Conservation (phyloP, 2,797 vertebrate genomes). For the Sebastes variabilis region DNA sequence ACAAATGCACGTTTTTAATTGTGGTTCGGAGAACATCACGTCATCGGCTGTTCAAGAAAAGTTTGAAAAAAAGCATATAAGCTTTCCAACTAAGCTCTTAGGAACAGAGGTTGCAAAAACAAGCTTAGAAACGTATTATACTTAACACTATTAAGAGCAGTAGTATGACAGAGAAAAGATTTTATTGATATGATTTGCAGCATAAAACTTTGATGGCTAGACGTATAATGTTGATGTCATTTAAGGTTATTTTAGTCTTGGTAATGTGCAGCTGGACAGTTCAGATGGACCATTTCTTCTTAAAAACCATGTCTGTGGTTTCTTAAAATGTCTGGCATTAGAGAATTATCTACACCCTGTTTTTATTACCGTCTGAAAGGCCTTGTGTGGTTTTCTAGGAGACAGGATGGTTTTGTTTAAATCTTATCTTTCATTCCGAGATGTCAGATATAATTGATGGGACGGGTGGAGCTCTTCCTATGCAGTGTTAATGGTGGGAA, state of each 20-base stretch:
- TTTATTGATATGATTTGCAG: conserved; percentile 14
- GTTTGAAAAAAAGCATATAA: neutral
- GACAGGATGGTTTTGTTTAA: conserved; percentile 34
- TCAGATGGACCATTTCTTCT: conserved; percentile 44
- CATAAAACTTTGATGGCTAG: conserved; percentile 16
- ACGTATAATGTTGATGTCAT: conserved; percentile 37
- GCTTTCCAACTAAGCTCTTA: neutral
- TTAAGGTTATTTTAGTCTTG: conserved; percentile 41
- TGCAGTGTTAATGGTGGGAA: conserved; percentile 1
- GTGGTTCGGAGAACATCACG: neutral
- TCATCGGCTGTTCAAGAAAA: neutral
- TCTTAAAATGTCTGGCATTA: conserved; percentile 35
- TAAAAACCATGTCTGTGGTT: conserved; percentile 53
- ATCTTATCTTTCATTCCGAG: conserved; percentile 52
- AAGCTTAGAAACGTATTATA: neutral
- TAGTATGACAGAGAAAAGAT: neutral
- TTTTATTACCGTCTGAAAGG: conserved; percentile 55
- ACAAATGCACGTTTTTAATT: neutral
- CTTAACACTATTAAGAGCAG: neutral
- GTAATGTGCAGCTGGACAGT: conserved; percentile 29
- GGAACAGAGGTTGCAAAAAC: neutral
- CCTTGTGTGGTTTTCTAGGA: conserved; percentile 29
- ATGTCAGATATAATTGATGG: conserved; percentile 12
- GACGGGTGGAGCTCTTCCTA: neutral
- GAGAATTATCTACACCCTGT: conserved; percentile 49